Conservation (phyloP, 2,113 vertebrate species). For the Nicator chloris region DNA sequence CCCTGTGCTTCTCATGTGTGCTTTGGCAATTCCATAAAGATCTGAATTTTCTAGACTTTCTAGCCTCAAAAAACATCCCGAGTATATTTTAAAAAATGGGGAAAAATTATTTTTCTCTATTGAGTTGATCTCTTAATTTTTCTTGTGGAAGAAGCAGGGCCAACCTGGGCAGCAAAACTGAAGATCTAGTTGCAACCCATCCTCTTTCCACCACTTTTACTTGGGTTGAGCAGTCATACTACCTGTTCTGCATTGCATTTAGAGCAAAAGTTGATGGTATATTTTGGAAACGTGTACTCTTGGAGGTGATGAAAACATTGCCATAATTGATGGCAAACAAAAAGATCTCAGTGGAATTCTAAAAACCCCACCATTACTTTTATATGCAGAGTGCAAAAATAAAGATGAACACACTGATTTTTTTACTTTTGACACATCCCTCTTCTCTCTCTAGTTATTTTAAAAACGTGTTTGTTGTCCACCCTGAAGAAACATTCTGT, state of each 20-base stretch:
- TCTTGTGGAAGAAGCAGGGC: neutral
- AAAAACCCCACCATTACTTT: fast-evolving
- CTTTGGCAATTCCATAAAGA: neutral
- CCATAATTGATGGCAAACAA: neutral
- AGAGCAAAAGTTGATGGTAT: neutral
- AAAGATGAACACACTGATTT: neutral
- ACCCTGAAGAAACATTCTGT: neutral
- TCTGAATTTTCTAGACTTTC: neutral
- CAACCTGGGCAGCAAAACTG: neutral
- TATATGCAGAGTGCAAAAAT: neutral
- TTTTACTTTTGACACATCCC: neutral
- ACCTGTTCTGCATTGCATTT: neutral
- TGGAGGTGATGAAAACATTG: neutral
- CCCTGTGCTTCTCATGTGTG: neutral
- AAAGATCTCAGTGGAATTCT: neutral
- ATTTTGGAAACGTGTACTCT: neutral
- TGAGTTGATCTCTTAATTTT: neutral
- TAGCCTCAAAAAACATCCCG: neutral
- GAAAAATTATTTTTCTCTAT: neutral
- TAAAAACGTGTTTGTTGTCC: neutral
- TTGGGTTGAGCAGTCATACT: neutral
- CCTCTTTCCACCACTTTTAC: neutral
- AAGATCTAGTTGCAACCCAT: neutral
- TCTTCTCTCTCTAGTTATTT: neutral
- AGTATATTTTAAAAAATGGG: neutral